These are phyloP conservation scores for Teleopsis dalmanni DNA, from an alignment of 1,140 invertebrate species.

Conservation along the genomic window DNA sequence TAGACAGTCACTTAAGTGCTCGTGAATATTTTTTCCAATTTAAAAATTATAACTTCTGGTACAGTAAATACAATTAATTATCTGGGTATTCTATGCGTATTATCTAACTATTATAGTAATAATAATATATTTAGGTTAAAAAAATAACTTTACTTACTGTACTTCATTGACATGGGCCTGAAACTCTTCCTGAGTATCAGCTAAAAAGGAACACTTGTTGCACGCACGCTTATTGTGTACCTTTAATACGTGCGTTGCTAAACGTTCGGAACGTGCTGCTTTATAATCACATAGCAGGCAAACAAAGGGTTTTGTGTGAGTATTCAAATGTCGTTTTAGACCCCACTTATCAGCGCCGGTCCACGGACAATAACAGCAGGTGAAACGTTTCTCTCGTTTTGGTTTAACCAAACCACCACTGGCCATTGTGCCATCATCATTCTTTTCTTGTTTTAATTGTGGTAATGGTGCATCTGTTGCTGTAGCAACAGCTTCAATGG, in stretches of 20 bases:
- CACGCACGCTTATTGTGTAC: conserved; percentile 86
- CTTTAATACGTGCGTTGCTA: conserved; percentile 81
- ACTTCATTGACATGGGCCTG: conserved; percentile 66
- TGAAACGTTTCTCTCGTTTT: conserved; percentile 59
- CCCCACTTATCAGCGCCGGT: conserved; percentile 91
- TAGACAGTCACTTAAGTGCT: no score
- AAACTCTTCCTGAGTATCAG: conserved; percentile 69
- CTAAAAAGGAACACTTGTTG: conserved; percentile 76
- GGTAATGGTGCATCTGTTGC: conserved; percentile 33
- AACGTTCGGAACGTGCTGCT: conserved; percentile 74
- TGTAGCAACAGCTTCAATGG: conserved; percentile 41
- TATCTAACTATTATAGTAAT: no score
- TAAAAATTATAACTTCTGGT: no score
- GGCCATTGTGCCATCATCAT: conserved; percentile 29
- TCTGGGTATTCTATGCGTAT: no score
- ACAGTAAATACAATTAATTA: no score
- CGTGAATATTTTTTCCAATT: no score
- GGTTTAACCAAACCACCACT: conserved; percentile 31
- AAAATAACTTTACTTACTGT: conserved; percentile 48
- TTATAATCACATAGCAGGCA: conserved; percentile 87
- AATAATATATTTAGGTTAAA: not conserved
- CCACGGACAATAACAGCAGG: conserved; percentile 83
- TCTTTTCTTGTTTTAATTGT: conserved; percentile 41
- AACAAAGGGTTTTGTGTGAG: conserved; percentile 82
- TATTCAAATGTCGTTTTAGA: conserved; percentile 82